Base-by-base conservation (phyloP, 2,888 invertebrate genomes). In the Amaurobius ferox region DNA sequence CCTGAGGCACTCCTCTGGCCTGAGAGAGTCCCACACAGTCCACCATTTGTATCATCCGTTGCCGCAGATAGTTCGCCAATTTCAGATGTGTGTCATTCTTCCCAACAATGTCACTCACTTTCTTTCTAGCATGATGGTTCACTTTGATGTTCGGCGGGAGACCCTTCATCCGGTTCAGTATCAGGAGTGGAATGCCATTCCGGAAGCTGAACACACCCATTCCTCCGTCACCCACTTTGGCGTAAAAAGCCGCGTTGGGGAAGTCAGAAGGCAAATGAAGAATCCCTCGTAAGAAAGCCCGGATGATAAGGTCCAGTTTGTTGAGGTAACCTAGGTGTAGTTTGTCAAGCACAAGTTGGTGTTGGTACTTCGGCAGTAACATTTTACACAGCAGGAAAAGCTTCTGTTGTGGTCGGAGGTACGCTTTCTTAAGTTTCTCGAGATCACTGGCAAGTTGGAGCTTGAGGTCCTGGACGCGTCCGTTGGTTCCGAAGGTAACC, bases 391-490 rank as follows among this genome's bases (percentile, higher is more conserved):
- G 23, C 16, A 72, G 6, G 26, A 72, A 72, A 1, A 29, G 1
- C 32, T 55, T 72, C n/a, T 72, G 72, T 19, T 72, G 72, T 7
- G 72, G 72, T 23, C 29, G 48, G 1, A 72, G 70, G 1, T 5
- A 44, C 0, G 40, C 1, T 28, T 40, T 44, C 1, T 2, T 6
- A 9, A 48, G 48, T 9, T 5, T n/a, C 5, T 6, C 16, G 9
- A 48, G n/a, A 48, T 48, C 48, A 9, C 16, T n/a, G 3, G 3
- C n/a, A 9, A 48, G 16, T 5, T 6, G 6, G 5, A 19, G 6
- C n/a, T 48, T 48, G 48, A 16, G 19, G 5, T 5, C 6, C 11
- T 5, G n/a, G 16, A 19, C 6, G 39, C 13, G 39, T 6, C 48
- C 48, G 3, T 6, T 5, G 6, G 48, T 3, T 5, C 9, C 5